Conservation (phyloP, 2,113 vertebrate genomes). For the Pangasianodon hypophthalmus region DNA sequence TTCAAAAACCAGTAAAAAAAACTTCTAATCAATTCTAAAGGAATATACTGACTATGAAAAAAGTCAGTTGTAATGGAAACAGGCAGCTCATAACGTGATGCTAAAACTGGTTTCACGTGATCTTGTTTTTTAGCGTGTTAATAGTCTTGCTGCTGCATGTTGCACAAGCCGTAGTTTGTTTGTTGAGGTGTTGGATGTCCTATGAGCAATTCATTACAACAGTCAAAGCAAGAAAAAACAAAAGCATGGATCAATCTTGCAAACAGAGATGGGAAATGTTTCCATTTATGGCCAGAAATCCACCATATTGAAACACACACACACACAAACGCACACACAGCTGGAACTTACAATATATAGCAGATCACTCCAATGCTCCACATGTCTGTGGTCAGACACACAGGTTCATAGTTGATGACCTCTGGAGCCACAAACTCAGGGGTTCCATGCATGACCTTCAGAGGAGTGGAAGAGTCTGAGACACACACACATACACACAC, state of each 20-base stretch:
- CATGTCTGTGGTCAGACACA: conserved; percentile 78
- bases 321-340: not conserved
- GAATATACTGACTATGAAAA: not conserved
- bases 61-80: not conserved
- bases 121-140: not conserved
- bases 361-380: conserved; percentile 90
- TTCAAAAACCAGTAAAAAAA: not conserved
- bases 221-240: not conserved
- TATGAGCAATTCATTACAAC: not conserved
- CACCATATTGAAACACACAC: not conserved
- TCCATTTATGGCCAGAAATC: not conserved
- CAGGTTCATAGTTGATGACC: conserved; percentile 82
- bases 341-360: conserved; percentile 80
- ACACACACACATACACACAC: conserved; percentile 25
- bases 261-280: not conserved
- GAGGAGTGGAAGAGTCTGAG: conserved; percentile 69
- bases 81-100: not conserved
- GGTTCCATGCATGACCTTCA: conserved; percentile 85
- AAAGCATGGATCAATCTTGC: not conserved
- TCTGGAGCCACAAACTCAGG: conserved; percentile 90
- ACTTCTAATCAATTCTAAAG: not conserved
- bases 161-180: not conserved
- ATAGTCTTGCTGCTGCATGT: no score
- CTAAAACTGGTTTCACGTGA: not conserved
- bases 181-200: not conserved